Evolutionary conservation across 2,888 invertebrate genomes (phyloP), one percentile per base, ranked within the genome.

Genomic region (Nomada fabriciana): DNA sequence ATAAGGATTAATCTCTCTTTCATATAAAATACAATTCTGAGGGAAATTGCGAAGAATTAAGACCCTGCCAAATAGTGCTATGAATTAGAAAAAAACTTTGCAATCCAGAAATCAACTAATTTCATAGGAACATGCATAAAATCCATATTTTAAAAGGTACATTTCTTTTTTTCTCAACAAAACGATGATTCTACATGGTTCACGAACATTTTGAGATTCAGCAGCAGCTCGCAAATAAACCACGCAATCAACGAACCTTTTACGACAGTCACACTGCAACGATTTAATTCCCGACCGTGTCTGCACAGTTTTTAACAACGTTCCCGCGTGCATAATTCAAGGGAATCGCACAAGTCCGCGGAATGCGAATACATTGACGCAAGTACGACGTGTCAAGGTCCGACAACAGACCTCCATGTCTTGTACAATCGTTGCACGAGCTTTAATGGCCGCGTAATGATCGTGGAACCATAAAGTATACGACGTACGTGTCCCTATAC

Each of bases 381-480:
- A 47, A 55, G 47, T 64, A 29, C 43, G 61, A 57, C 67, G 70
- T 83, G 82, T 76, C 82, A 83, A 83, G 82, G 82, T 73, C 76
- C n/a, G 36, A 9, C 29, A 36, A 57, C n/a, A 55, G 73, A 13
- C 55, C 25, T 50, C 81, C 69, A 65, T 68, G 68, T 68, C 53
- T 53, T 29, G 2, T 1, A 4, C 2, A 10, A 60, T 50, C 15
- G 23, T 11, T 47, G 55, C 50, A 50, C 59, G 63, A 59, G 75
- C 70, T 75, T 80, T 59, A 59, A 42, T n/a, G 53, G 18, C 25
- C 59, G 68, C 53, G 55, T 76, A 76, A 69, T 74, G 42, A 55
- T 42, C 36, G 18, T 29, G 67, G 29, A 29, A 42, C 47, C 57
- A 42, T 74, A 77, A 78, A 78, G 52, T 47, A 47, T 47, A 15